Evolutionary conservation across 2,113 vertebrate species (phyloP).

Genomic region (Elephantulus edwardii): DNA sequence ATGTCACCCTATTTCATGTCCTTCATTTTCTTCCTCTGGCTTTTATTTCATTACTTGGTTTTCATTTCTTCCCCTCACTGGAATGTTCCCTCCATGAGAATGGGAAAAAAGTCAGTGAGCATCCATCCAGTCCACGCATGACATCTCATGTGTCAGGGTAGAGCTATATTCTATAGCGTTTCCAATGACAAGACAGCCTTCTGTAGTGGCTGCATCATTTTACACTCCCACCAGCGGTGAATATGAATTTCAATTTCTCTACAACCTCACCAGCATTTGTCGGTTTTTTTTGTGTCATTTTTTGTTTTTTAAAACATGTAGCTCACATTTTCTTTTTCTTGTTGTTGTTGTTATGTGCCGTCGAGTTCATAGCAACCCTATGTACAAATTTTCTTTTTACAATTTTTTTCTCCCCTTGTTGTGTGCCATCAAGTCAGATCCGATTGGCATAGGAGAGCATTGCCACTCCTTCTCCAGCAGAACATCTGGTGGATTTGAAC

Average conservation of each 20-base stretch:
- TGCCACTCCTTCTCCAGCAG: not conserved
- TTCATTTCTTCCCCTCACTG: not conserved
- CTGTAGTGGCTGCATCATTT: too few species aligned
- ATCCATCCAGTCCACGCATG: not conserved
- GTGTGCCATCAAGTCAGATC: too few species aligned
- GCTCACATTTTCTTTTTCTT: not conserved
- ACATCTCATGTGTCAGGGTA: not conserved
- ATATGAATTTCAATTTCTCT: too few species aligned
- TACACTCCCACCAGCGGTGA: too few species aligned
- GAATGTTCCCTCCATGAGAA: not conserved
- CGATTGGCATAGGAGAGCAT: too few species aligned
- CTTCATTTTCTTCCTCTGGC: not conserved
- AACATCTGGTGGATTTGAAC: not conserved
- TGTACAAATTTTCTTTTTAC: too few species aligned
- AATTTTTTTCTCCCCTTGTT: too few species aligned
- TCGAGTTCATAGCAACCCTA: not conserved
- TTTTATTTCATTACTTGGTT: not conserved
- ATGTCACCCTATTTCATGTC: not conserved
- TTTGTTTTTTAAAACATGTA: too few species aligned
- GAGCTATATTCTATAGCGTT: not conserved
- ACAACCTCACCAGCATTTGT: too few species aligned
- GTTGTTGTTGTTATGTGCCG: not conserved
- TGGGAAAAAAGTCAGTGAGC: not conserved
- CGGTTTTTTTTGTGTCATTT: too few species aligned
- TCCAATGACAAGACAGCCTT: not conserved